Evolutionary conservation across 2,888 invertebrate genomes (phyloP).

Genomic region (Eupithecia tripunctaria): DNA sequence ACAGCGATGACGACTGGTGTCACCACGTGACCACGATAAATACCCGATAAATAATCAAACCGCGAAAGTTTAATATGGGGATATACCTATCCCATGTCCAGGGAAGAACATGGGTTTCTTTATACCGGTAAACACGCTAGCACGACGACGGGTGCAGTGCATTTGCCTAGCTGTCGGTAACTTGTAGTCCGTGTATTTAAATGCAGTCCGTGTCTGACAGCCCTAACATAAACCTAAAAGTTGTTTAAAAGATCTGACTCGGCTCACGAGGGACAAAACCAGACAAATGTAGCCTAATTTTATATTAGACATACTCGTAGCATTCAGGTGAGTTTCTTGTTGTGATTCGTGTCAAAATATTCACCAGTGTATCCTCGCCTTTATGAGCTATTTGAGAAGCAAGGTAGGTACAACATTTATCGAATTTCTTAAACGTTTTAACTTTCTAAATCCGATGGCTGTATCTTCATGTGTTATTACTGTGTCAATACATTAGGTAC

Average conservation of each 20-base stretch:
- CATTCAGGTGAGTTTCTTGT: neutral
- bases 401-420: neutral
- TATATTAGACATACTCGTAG: too few relatives aligned
- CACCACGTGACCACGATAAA: too few relatives aligned
- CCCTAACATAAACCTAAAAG: neutral
- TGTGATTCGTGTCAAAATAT: neutral
- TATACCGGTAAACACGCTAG: too few relatives aligned
- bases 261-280: neutral
- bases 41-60: too few relatives aligned
- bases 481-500: neutral
- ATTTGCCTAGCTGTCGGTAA: too few relatives aligned
- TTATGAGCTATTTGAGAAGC: slow-evolving; percentile 2
- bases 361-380: neutral
- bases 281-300: neutral
- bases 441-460: neutral
- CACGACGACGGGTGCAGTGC: too few relatives aligned
- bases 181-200: too few relatives aligned
- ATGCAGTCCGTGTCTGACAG: too few relatives aligned
- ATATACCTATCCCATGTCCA: too few relatives aligned
- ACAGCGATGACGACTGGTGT: too few relatives aligned
- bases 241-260: neutral
- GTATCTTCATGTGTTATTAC: neutral
- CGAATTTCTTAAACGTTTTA: neutral
- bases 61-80: too few relatives aligned
- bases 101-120: neutral